Percentiles rank a stretch among this genome's conserved stretches.
Conservation (phyloP, 1,140 invertebrate genomes). For the Bombyx mori region ASM3026992v2 NC_085108.1:8119001-8119500, state of each 20-base stretch:
- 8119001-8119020: not conserved
- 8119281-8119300: slow-evolving; percentile 11
- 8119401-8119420: slow-evolving; percentile 17
- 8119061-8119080: not conserved
- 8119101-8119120: too few species aligned
- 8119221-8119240: slow-evolving; percentile 1
- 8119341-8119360: slow-evolving; percentile 16
- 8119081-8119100: too few species aligned
- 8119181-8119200: slow-evolving; percentile 3
- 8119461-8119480: slow-evolving; percentile 22
- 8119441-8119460: slow-evolving; percentile 21
- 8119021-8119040: too few species aligned
- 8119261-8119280: slow-evolving; percentile 14
- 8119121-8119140: not conserved
- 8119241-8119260: not conserved
- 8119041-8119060: not conserved
- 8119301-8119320: slow-evolving; percentile 25
- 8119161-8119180: slow-evolving; percentile 6
- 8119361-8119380: slow-evolving; percentile 15
- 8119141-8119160: not conserved
- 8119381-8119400: slow-evolving; percentile 21
- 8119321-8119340: slow-evolving; percentile 12
- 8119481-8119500: slow-evolving; percentile 44
- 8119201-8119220: not conserved
- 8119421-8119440: slow-evolving; percentile 18